phyloP scores from a whole-genome alignment of 2,797 vertebrate species.

The Chrosomus eos region DNA sequence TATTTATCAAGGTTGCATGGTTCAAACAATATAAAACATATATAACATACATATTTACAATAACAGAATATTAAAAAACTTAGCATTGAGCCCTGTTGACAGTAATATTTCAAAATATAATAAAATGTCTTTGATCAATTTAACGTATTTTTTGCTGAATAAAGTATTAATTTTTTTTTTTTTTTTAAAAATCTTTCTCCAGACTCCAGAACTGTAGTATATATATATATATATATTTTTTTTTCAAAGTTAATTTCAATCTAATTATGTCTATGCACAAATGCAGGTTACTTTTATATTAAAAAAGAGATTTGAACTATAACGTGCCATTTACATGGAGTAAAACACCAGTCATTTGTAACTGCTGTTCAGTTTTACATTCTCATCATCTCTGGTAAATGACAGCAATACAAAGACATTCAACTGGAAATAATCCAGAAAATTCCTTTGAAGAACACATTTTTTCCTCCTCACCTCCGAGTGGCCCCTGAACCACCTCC shows the following conservation, averaged over 20 bases:
- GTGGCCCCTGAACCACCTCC: constrained; percentile 91
- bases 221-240: no score
- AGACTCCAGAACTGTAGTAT: no score
- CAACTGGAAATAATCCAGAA: constrained; percentile 7
- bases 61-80: no score
- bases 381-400: neutral
- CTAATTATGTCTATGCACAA: neutral
- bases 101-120: neutral
- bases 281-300: neutral
- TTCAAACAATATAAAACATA: neutral
- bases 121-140: neutral
- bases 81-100: neutral
- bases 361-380: no score
- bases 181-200: no score
- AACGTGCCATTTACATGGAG: neutral
- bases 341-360: neutral
- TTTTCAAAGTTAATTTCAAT: neutral
- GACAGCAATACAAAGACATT: neutral
- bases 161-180: no score
- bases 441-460: constrained; percentile 6
- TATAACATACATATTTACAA: no score
- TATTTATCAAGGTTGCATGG: neutral
- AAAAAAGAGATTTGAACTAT: neutral
- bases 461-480: constrained; percentile 84
- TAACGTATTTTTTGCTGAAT: neutral